Base-by-base conservation (phyloP, 2,888 invertebrate species). In the Tetanocera ferruginea region DNA sequence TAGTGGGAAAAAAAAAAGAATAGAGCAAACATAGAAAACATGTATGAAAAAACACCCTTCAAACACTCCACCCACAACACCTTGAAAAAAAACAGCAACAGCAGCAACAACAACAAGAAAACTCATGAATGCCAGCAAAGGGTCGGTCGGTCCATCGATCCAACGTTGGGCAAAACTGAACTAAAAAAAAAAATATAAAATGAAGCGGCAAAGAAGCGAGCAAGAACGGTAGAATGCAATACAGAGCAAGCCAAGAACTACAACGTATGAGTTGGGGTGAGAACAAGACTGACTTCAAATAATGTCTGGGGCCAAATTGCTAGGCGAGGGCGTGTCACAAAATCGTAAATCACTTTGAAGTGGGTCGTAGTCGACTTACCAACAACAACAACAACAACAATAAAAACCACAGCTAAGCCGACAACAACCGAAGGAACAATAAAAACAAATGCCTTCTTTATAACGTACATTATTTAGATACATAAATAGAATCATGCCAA, bases 321-420 rank as follows among this genome's bases (percentile, higher is more conserved):
- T 87, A 87, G 88, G 87, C 85, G 84, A 87, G 83, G 88, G 88
- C 89, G 88, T 89, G 86, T 85, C 88, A 79, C 81, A 83, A 82
- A 86, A 88, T 87, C 89, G 88, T 88, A 89, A 88, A 88, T 88
- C 88, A 88, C 87, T 87, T 88, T 88, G 88, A 88, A 88, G 89
- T 88, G 88, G 89, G 89, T 87, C 88, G 87, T 85, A 85, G 87
- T 83, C 85, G 83, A 52, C 85, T 85, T 82, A 78, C 57, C 76
- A 82, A 81, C 83, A 83, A 83, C 85, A 83, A 82, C 82, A 86
- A 86, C 84, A 82, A 82, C 79, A 78, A 70, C 76, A 43, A 52
- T 14, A 75, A 19, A 14, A 75, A 51, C 52, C 34, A 64, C 23
- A 49, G 72, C 78, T 14, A 79, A 66, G 77, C 69, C 60, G 62